Evolutionary conservation across 2,888 invertebrate genomes (phyloP).

Genomic region (Trachelus troglodyta): DNA sequence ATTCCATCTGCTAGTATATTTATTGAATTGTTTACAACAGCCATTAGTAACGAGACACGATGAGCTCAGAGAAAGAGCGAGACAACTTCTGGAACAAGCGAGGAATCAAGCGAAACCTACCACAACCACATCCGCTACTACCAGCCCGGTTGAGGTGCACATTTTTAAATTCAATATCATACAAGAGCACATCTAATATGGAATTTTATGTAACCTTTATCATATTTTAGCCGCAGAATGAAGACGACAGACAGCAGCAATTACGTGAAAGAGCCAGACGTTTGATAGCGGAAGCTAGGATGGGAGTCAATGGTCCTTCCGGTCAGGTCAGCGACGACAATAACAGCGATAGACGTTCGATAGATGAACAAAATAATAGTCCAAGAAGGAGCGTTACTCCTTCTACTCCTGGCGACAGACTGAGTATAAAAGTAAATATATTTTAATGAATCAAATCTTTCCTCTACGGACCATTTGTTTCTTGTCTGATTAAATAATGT

Average conservation of each 20-base stretch:
- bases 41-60: slow-evolving; percentile 83
- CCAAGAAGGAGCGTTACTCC: slow-evolving; percentile 62
- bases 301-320: slow-evolving; percentile 68
- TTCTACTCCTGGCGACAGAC: slow-evolving; percentile 59
- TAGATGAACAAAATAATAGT: slow-evolving; percentile 64
- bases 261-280: slow-evolving; percentile 89
- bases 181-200: neutral
- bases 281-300: slow-evolving; percentile 87
- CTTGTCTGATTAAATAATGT: neutral
- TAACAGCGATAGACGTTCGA: slow-evolving; percentile 57
- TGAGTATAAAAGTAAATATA: slow-evolving; percentile 55
- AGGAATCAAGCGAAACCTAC: slow-evolving; percentile 67
- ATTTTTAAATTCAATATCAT: neutral
- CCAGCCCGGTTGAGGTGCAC: slow-evolving; percentile 69
- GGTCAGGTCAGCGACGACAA: slow-evolving; percentile 61
- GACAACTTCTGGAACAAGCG: slow-evolving; percentile 84
- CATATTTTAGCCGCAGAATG: slow-evolving; percentile 69
- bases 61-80: slow-evolving; percentile 86
- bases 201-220: neutral
- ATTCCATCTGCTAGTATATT: neutral
- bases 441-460: neutral
- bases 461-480: neutral
- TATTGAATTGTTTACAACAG: slow-evolving; percentile 63
- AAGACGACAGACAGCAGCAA: slow-evolving; percentile 88
- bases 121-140: slow-evolving; percentile 67